Evolutionary conservation across 2,888 invertebrate genomes (phyloP).

Genomic region (Dione juno): DNA sequence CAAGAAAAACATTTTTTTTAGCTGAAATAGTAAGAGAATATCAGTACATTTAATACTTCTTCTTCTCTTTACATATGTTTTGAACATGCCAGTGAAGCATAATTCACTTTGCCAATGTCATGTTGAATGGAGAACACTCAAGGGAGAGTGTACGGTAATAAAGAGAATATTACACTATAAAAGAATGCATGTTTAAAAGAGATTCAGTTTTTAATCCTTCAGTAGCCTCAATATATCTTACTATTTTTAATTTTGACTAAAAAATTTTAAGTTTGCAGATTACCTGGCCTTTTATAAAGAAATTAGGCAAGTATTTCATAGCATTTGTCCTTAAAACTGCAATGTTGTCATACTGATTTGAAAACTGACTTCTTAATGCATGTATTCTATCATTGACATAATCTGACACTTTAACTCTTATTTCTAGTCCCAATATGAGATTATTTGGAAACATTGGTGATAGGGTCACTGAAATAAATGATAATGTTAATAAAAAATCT

Average conservation of each 20-base stretch:
- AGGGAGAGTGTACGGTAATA: too few relatives aligned
- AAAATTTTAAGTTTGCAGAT: not conserved
- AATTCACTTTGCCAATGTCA: too few relatives aligned
- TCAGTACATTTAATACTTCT: slow-evolving; percentile 9
- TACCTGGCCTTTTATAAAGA: slow-evolving; percentile 96
- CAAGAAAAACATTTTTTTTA: slow-evolving; percentile 98
- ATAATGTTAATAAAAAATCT: slow-evolving; percentile 19
- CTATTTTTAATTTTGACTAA: too few relatives aligned
- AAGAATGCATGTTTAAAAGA: too few relatives aligned
- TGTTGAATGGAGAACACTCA: too few relatives aligned
- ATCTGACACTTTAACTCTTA: slow-evolving; percentile 98
- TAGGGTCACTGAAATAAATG: slow-evolving; percentile 87
- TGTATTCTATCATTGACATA: slow-evolving; percentile 97
- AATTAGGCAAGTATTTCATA: slow-evolving; percentile 99
- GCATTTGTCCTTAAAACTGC: slow-evolving; percentile 98
- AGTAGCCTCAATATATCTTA: too few relatives aligned
- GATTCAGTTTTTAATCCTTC: too few relatives aligned
- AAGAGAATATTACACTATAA: too few relatives aligned
- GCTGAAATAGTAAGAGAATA: slow-evolving; percentile 78
- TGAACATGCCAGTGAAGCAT: too few relatives aligned
- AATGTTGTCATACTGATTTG: slow-evolving; percentile 93
- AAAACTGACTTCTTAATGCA: slow-evolving; percentile 90
- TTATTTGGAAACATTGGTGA: slow-evolving; percentile 95
- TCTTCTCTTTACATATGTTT: too few relatives aligned
- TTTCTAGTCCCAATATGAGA: slow-evolving; percentile 97